Percentiles rank a stretch among this genome's conserved stretches.
These are phyloP conservation scores for Anarsia innoxiella DNA, from an alignment of 2,888 invertebrate species.

Conservation along the genomic window DNA sequence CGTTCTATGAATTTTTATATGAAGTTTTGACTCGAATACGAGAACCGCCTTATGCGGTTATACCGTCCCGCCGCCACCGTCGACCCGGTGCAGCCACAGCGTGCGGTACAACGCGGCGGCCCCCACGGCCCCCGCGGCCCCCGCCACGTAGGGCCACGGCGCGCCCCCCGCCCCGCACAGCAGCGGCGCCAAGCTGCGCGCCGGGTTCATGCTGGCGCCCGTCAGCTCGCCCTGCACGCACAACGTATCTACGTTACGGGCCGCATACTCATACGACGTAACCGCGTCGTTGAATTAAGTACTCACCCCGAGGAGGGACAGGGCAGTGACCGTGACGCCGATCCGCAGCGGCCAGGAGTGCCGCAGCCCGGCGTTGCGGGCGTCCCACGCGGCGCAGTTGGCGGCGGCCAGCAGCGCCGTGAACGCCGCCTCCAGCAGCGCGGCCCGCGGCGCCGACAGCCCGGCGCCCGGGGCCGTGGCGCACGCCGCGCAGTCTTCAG, in stretches of 20 bases:
- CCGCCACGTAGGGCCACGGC: no score
- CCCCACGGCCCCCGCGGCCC: no score
- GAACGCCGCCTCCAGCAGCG: conserved; percentile 20
- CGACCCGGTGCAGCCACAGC: no score
- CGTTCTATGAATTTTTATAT: no score
- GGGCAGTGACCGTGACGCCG: conserved; percentile 76
- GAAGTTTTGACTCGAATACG: no score
- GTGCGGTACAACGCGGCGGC: no score
- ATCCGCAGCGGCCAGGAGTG: conserved; percentile 81
- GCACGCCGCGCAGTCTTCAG: background rate
- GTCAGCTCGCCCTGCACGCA: conserved; percentile 79
- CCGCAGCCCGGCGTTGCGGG: conserved; percentile 71
- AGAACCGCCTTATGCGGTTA: no score
- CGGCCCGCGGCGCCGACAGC: conserved; percentile 56
- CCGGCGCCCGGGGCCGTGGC: conserved; percentile 46
- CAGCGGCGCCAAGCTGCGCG: conserved; percentile 82
- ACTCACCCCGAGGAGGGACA: conserved; percentile 79
- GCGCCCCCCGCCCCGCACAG: conserved; percentile 71
- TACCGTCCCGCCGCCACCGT: no score
- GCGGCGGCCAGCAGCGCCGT: conserved; percentile 78
- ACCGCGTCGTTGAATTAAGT: background rate
- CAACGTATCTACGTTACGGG: background rate
- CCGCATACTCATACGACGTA: background rate
- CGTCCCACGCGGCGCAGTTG: conserved; percentile 83
- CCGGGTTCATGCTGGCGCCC: conserved; percentile 83